Conservation (phyloP, 2,113 vertebrate genomes). For the Natator depressus region DNA sequence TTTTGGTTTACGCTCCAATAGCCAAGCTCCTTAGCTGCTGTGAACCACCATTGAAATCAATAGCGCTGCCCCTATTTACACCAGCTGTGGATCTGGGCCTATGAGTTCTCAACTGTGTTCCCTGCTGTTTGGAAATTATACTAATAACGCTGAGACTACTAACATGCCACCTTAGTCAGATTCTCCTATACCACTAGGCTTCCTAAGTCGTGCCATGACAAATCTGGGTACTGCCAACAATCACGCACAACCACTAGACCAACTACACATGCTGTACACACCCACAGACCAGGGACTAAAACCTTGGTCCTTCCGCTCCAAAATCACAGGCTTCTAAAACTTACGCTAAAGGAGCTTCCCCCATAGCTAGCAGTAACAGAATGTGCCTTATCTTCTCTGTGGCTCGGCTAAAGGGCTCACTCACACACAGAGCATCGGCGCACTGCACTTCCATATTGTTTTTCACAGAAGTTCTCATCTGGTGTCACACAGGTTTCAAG, state of each 20-base stretch:
- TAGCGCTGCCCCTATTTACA: slow-evolving; percentile 9
- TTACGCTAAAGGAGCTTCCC: background rate
- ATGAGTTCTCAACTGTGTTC: background rate
- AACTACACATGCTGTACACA: background rate
- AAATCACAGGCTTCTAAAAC: background rate
- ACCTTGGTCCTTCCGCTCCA: background rate
- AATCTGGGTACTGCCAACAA: background rate
- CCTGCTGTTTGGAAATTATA: background rate
- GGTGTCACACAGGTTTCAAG: background rate
- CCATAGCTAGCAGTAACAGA: background rate
- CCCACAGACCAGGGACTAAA: background rate
- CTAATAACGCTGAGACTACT: background rate
- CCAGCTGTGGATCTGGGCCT: background rate
- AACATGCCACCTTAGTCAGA: background rate
- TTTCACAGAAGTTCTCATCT: background rate
- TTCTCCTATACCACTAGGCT: background rate
- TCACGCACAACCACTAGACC: background rate
- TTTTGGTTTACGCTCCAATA: background rate
- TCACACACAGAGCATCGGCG: rapidly evolving
- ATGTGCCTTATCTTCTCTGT: background rate
- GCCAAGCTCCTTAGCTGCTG: slow-evolving; percentile 1
- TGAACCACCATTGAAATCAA: slow-evolving; percentile 11
- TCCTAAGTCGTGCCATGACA: background rate
- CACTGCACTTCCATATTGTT: background rate
- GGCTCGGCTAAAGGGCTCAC: background rate